phyloP scores from a whole-genome alignment of 2,113 vertebrate genomes.

The Isurus oxyrinchus region DNA sequence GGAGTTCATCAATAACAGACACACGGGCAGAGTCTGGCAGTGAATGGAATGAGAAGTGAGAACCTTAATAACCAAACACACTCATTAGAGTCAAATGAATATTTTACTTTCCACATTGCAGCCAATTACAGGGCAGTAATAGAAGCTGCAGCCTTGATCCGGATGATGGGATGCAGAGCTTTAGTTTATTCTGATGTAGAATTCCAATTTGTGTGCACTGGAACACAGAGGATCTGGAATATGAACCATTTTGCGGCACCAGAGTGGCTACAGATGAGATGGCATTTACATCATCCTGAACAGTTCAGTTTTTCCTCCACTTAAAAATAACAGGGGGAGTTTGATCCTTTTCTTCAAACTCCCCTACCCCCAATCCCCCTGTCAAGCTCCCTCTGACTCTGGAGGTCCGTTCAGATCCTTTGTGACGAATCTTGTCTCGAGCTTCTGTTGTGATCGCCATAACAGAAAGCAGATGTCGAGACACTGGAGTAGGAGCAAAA shows the following conservation, averaged over 20 bases:
- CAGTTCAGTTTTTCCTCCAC: background rate
- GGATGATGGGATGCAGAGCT: background rate
- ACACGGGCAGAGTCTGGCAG: background rate
- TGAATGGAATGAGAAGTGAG: slow-evolving; percentile 1
- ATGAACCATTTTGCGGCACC: background rate
- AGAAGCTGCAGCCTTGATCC: background rate
- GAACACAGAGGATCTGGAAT: background rate
- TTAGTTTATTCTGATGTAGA: background rate
- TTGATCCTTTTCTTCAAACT: background rate
- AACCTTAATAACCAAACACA: background rate
- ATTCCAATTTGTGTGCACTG: background rate
- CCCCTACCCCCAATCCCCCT: background rate
- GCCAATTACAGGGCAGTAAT: background rate
- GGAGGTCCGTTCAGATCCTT: background rate
- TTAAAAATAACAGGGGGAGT: background rate
- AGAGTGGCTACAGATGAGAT: background rate
- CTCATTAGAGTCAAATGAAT: slow-evolving; percentile 4
- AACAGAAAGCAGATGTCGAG: too few relatives aligned
- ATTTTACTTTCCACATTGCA: background rate
- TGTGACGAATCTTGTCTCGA: background rate
- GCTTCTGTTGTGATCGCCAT: too few relatives aligned
- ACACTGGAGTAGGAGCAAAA: too few relatives aligned
- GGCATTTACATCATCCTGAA: background rate
- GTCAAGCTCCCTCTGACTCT: background rate
- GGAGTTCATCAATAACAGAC: background rate